Conservation (phyloP, 2,113 vertebrate species). For the Notarius lentiginosus region DNA sequence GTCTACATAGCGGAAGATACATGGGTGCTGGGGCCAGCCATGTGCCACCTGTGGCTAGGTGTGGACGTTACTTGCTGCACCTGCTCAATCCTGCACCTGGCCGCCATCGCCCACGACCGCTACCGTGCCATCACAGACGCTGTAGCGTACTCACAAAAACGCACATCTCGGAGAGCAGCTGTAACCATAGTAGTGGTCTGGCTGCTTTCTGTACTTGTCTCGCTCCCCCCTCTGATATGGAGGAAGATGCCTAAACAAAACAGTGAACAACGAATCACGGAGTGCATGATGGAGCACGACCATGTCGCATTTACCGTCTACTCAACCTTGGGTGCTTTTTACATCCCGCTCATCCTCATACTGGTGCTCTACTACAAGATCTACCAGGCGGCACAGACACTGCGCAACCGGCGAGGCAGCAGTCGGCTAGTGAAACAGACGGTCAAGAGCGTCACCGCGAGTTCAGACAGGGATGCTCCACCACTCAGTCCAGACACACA, state of each 20-base stretch:
- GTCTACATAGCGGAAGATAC: conserved; percentile 81
- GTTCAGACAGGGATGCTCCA: conserved; percentile 70
- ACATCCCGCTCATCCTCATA: conserved; percentile 81
- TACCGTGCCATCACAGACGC: conserved; percentile 85
- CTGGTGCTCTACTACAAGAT: conserved; percentile 88
- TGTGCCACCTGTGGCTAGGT: conserved; percentile 84
- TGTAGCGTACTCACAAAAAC: conserved; percentile 82
- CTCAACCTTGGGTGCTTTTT: conserved; percentile 85
- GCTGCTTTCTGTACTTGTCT: conserved; percentile 83
- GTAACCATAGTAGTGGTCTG: conserved; percentile 81
- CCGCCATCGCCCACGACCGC: conserved; percentile 82
- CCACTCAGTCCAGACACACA: conserved; percentile 66
- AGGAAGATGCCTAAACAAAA: conserved; percentile 54
- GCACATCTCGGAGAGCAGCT: conserved; percentile 78
- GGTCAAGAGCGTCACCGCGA: conserved; percentile 72
- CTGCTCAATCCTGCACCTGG: conserved; percentile 83
- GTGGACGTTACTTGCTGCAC: conserved; percentile 85
- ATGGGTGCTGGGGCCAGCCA: conserved; percentile 81
- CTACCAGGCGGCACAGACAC: conserved; percentile 81
- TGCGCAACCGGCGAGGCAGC: conserved; percentile 77
- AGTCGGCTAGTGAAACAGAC: conserved; percentile 76
- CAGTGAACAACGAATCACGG: conserved; percentile 57
- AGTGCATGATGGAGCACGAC: conserved; percentile 83
- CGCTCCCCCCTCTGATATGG: conserved; percentile 82
- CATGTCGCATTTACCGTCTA: conserved; percentile 83